Base-by-base conservation (phyloP, 2,888 invertebrate genomes). In the Iphiclides podalirius region DNA sequence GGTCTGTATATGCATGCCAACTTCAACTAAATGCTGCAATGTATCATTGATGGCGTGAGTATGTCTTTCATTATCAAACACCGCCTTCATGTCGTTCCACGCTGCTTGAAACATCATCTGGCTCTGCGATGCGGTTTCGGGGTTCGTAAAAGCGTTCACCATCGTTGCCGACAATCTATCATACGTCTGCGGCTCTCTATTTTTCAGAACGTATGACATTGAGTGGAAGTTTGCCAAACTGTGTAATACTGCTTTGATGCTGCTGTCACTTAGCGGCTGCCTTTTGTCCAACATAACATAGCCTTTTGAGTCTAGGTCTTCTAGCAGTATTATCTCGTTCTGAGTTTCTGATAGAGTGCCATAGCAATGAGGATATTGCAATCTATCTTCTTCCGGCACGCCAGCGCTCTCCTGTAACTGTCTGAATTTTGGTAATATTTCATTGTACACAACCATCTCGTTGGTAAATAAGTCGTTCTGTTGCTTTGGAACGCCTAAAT, bases 191-290 rank as follows among this genome's bases (percentile, higher is more conserved):
- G 70, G 69, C n/a, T 78, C 67, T 23, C 60, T 61, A 7, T 60
- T 34, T 49, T 66, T 79, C 1, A 77, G 34, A 0, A 60, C 71
- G 42, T 59, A 78, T 1, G 79, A 78, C 6, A 78, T 49, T 1
- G 78, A 67, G 58, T 81, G 79, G 1, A 61, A 63, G 2, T 57
- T 61, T 1, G 74, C 77, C 15, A 79, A 55, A 49, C 66, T 69
- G 51, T 65, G 72, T 0, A 81, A 48, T 0, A 67, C 61, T 9
- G 66, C 44, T 53, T 56, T 67, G 0, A 78, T 57, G 20, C 55
- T 56, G 0, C 72, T 67, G 17, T 70, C 45, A 0, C 61, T 52
- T 0, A 79, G 52, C 0, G 71, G 45, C 7, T 62, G 44, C 11
- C 67, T 65, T 55, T 71, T 66, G 38, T 77, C 67, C 0, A 73